Conservation (phyloP, 2,888 invertebrate species). For the Drosophila buzzatii region DNA sequence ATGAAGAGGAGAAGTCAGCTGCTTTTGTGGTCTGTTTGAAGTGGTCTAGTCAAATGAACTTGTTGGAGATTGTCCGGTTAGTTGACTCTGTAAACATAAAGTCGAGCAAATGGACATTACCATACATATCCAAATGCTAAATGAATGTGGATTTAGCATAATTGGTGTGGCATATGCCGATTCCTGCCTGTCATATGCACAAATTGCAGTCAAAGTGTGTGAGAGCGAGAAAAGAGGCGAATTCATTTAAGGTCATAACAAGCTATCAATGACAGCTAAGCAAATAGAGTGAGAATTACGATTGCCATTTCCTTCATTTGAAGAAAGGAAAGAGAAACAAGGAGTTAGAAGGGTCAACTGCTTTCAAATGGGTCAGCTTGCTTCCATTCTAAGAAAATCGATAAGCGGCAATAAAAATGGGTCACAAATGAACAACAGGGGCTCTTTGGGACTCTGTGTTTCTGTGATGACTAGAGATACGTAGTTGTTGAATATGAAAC, state of each 20-base stretch:
- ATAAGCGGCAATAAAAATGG: constrained; percentile 29
- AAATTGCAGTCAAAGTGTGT: not conserved
- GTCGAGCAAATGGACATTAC: constrained; percentile 4
- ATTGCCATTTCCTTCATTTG: not conserved
- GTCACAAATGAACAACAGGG: constrained; percentile 13
- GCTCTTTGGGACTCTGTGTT: no score
- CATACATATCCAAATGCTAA: constrained; percentile 4
- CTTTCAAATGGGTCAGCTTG: constrained; percentile 20
- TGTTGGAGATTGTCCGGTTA: constrained; percentile 27
- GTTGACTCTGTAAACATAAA: constrained; percentile 24
- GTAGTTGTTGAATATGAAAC: not conserved
- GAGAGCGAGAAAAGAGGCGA: no score
- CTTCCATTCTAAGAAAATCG: constrained; percentile 28
- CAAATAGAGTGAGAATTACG: constrained; percentile 1
- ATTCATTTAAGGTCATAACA: not conserved
- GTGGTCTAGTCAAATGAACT: constrained; percentile 45
- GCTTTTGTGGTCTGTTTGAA: constrained; percentile 42
- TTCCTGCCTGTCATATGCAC: not conserved
- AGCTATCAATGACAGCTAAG: constrained; percentile 14
- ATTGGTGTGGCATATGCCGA: constrained; percentile 15
- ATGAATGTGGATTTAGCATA: constrained; percentile 19
- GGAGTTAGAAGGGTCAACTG: constrained; percentile 13
- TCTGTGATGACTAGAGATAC: not conserved
- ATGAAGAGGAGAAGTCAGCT: not conserved
- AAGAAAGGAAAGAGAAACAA: not conserved